phyloP scores from a whole-genome alignment of 2,113 vertebrate species.

The Piaya cayana region DNA sequence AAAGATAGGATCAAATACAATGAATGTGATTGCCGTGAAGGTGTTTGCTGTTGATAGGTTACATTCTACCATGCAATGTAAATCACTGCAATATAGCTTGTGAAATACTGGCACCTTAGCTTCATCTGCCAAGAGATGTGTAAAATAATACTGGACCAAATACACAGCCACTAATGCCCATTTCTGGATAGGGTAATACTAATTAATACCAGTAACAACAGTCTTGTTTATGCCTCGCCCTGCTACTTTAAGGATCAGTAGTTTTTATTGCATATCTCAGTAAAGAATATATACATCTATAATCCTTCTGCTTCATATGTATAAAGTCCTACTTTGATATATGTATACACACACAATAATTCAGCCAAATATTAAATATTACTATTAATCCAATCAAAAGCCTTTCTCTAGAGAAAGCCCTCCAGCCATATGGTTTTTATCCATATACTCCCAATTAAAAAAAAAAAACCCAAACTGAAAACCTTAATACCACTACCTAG shows the following conservation, averaged over 20 bases:
- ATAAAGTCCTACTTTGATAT: neutral
- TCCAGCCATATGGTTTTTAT: neutral
- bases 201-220: neutral
- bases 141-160: neutral
- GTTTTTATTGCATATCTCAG: neutral
- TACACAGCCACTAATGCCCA: neutral
- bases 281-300: neutral
- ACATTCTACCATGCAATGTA: neutral
- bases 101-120: neutral
- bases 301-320: neutral
- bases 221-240: neutral
- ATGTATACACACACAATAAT: neutral
- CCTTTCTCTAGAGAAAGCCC: neutral
- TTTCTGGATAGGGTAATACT: neutral
- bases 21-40: neutral
- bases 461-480: neutral
- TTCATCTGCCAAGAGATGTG: neutral
- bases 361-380: neutral
- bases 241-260: neutral
- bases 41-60: neutral
- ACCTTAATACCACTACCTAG: accelerated
- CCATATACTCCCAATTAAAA: neutral
- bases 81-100: neutral
- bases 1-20: neutral
- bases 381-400: neutral